Evolutionary conservation across 2,888 invertebrate genomes (phyloP).

Genomic region (Strigamia transsilvanica): DNA sequence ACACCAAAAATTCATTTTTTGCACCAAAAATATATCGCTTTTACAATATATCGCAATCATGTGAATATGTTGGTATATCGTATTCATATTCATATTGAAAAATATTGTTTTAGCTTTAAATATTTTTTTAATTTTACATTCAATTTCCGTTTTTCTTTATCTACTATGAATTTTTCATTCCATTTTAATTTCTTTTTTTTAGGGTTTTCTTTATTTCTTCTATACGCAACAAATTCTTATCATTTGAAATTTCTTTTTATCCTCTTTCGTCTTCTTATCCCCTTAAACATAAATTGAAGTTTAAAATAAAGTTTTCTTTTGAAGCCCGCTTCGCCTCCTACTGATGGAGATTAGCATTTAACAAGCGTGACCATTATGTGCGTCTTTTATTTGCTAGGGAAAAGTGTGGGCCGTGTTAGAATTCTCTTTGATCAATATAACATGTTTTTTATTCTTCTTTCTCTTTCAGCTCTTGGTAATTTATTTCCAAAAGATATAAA

Average conservation of each 20-base stretch:
- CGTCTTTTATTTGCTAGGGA: slow-evolving; percentile 32
- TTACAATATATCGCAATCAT: no score
- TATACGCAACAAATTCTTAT: neutral
- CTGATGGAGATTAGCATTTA: slow-evolving; percentile 40
- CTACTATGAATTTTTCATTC: no score
- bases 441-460: neutral
- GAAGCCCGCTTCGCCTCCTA: slow-evolving; percentile 6
- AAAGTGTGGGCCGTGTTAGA: slow-evolving; percentile 10
- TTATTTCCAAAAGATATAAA: slow-evolving; percentile 18
- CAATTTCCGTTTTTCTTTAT: no score
- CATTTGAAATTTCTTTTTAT: neutral
- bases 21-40: no score
- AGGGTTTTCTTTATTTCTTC: neutral
- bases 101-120: no score
- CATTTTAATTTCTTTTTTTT: no score
- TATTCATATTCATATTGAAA: no score
- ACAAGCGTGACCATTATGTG: slow-evolving; percentile 34
- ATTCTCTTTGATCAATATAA: slow-evolving; percentile 39
- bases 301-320: slow-evolving; percentile 35
- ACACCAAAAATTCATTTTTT: no score
- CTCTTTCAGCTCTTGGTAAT: slow-evolving; percentile 17
- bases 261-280: neutral
- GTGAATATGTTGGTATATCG: no score
- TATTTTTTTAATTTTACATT: no score
- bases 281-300: slow-evolving; percentile 7